Evolutionary conservation across 2,888 invertebrate genomes (phyloP).

Genomic region (Lottia gigantea): DNA sequence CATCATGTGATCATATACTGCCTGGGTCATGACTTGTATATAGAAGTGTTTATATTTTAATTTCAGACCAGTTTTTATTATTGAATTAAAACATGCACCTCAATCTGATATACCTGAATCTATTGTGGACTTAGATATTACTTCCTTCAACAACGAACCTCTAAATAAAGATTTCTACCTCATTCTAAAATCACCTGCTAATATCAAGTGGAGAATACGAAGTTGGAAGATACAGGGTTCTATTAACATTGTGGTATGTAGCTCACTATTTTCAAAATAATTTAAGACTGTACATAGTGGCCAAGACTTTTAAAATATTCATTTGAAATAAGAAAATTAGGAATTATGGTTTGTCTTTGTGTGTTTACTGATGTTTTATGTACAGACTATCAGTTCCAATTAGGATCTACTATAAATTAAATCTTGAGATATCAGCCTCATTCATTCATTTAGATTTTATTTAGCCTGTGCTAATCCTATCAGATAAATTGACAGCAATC

Average conservation of each 20-base stretch:
- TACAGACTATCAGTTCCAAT: no score
- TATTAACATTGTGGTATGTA: constrained; percentile 65
- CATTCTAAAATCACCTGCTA: constrained; percentile 64
- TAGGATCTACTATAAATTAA: no score
- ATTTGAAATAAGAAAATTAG: no score
- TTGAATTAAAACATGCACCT: constrained; percentile 45
- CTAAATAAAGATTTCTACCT: constrained; percentile 55
- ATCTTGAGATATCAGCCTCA: no score
- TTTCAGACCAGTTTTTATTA: constrained; percentile 48
- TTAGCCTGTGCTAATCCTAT: no score
- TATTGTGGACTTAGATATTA: constrained; percentile 48
- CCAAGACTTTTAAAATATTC: no score
- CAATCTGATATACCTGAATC: constrained; percentile 22
- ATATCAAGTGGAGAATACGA: constrained; percentile 62
- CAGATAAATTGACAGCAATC: no score
- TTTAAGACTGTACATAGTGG: no score
- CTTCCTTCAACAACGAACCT: constrained; percentile 22
- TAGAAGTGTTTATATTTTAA: constrained; percentile 12
- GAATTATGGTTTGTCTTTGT: no score
- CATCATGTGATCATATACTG: neutral
- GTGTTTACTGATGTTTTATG: no score
- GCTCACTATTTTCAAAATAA: no score
- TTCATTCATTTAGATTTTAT: no score
- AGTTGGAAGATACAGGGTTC: constrained; percentile 60
- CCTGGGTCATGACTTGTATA: neutral